Evolutionary conservation across 1,140 invertebrate genomes (phyloP), one percentile per base, ranked within the genome.

Genomic region (Cyclina sinensis): DNA sequence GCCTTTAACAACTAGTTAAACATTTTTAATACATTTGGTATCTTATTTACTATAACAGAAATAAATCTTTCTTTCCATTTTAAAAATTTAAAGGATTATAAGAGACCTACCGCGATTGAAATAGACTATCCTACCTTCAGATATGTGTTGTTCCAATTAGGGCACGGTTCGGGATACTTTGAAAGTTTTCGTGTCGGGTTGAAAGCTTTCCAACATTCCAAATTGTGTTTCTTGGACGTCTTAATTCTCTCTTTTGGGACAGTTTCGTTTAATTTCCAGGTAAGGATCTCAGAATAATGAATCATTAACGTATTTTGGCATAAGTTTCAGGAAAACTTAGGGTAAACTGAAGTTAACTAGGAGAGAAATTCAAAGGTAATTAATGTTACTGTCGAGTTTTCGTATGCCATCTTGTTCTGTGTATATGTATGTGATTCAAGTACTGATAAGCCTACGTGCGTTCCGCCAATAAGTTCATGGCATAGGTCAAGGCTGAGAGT

Each of bases 221-320:
- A 70, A 70, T 70, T 18, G 65, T 62, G 43, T 24, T 57, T 70
- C 14, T 37, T 70, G 30, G 65, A 37, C 30, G 18, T 35, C 14
- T 37, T 37, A 27, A 37, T 37, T 21, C 24, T 57, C 35, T 39
- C 35, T 70, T 70, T 70, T 70, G 65, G 65, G 18, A 70, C 32
- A 30, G 65, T 70, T 70, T 70, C 65, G 65, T 70, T n/a, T 70
- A 37, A 37, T 70, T 70, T 70, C 65, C 35, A 70, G 65, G 65
- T 70, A 70, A 70, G 65, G 65, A 70, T 27, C n/a, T 70, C 37
- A 27, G 59, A 30, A 5, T 3, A 54, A 3, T 54, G 12, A 18
- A 2, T 14, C 21, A 54, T 18, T 3, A 12, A 54, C 21, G 30
- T 35, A 30, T 5, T 65, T 65, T 65, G 2, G 7, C 30, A 7